phyloP scores from a whole-genome alignment of 2,888 invertebrate genomes.

The Amphiduros pacificus region DNA sequence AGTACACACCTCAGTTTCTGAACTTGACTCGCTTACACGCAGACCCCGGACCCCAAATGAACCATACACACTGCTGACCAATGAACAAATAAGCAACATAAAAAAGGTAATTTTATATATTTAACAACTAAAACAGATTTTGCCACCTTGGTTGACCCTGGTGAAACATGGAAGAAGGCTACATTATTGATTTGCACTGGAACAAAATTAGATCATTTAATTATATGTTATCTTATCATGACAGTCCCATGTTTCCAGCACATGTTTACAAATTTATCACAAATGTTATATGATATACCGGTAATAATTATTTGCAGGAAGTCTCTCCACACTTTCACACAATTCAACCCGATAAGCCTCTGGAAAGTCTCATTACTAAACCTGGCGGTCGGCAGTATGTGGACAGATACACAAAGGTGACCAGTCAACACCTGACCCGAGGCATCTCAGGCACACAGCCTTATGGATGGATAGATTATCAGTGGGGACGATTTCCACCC shows the following conservation, averaged over 20 bases:
- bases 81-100: conserved; percentile 49
- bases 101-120: conserved; percentile 30
- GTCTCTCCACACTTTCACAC: conserved; percentile 25
- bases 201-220: too few relatives aligned
- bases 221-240: too few relatives aligned
- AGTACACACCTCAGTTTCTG: too few relatives aligned
- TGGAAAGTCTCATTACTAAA: background rate
- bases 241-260: too few relatives aligned
- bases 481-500: conserved; percentile 43
- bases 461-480: conserved; percentile 37
- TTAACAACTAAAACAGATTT: too few relatives aligned
- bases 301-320: conserved; percentile 17
- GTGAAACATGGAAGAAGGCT: too few relatives aligned
- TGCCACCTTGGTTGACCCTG: too few relatives aligned
- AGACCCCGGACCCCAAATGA: conserved; percentile 52
- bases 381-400: conserved; percentile 21
- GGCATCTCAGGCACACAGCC: conserved; percentile 15
- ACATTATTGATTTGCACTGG: too few relatives aligned
- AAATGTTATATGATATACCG: background rate
- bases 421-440: conserved; percentile 24
- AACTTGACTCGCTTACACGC: conserved; percentile 46
- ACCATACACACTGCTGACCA: conserved; percentile 52
- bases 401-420: conserved; percentile 23
- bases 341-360: background rate
- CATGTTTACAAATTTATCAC: too few relatives aligned